phyloP scores from a whole-genome alignment of 2,888 invertebrate species.

The Volucella inflata region DNA sequence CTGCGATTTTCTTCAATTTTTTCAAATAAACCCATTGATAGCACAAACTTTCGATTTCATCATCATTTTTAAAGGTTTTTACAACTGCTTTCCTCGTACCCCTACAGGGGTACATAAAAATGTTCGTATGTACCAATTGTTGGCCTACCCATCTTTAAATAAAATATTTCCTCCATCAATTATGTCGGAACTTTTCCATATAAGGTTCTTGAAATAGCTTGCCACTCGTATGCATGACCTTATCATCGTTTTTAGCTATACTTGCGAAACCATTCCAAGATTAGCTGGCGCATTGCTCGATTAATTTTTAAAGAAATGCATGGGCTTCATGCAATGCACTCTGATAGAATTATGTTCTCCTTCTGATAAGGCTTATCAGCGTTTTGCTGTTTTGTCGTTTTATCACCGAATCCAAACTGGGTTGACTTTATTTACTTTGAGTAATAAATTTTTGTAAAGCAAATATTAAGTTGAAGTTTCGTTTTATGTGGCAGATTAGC shows the following conservation, averaged over 20 bases:
- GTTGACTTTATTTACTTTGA: constrained; percentile 53
- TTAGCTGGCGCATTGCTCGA: constrained; percentile 12
- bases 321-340: constrained; percentile 23
- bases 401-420: constrained; percentile 52
- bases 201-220: constrained; percentile 8
- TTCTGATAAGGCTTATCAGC: constrained; percentile 44
- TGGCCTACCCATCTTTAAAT: too few species aligned
- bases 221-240: constrained; percentile 7
- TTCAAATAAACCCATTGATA: too few species aligned
- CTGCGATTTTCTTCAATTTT: too few species aligned
- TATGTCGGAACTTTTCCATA: background rate
- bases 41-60: too few species aligned
- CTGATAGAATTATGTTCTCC: constrained; percentile 10
- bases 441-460: constrained; percentile 6
- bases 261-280: constrained; percentile 39
- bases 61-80: too few species aligned
- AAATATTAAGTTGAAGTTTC: constrained; percentile 25
- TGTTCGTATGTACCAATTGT: too few species aligned
- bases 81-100: too few species aligned
- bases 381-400: constrained; percentile 42
- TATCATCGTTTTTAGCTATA: constrained; percentile 25
- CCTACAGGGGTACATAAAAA: too few species aligned
- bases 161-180: too few species aligned
- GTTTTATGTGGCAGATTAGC: constrained; percentile 7
- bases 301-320: constrained; percentile 7